Base-by-base conservation (phyloP, 2,113 vertebrate species). In the Gallinago paraguaiae region DNA sequence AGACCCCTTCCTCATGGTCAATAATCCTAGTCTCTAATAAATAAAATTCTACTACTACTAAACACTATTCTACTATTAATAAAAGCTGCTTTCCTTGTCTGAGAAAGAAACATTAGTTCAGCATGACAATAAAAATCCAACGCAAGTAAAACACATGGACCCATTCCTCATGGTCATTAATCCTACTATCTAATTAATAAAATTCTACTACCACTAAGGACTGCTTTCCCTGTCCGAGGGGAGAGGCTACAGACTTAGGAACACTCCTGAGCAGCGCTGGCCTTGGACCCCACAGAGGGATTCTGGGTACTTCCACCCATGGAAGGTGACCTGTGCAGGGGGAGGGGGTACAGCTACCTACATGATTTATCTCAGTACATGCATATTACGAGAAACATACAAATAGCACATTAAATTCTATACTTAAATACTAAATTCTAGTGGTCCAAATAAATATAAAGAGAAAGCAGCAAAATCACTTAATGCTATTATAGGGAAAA, bases 261-360 rank as follows among this genome's bases (percentile, higher is more conserved):
- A 50, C 3, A 12, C 12, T 82, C 9, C 60, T 37, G 35, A 23
- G 41, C 48, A 11, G 0, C 1, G 12, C 23, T 2, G 1, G 57
- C 28, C 48, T 39, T 27, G 18, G 39, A 19, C 12, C 41, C 41
- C 41, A 25, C 41, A 7, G 35, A 1, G 16, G 27, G 30, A 8
- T 43, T 33, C 41, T 7, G 8, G 31, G 18, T 9, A 6, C 9
- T 25, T 27, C 45, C 23, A 12, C 50, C 19, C 31, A 37, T 37
- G 37, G 37, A 37, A 37, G 50, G 35, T 45, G 37, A 50, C 45
- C 46, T 31, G 20, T 20, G 6, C 6, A 7, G n/a, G 23, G 22
- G 1, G 5, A 50, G 30, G 30, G 33, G 14, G 10, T 9, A 48
- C 0, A 33, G 31, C 27, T 24, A 57, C 54, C 35, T 7, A 0